Evolutionary conservation across 2,888 invertebrate species (phyloP), one percentile per base, ranked within the genome.

Genomic region (Platycheirus rosarum): DNA sequence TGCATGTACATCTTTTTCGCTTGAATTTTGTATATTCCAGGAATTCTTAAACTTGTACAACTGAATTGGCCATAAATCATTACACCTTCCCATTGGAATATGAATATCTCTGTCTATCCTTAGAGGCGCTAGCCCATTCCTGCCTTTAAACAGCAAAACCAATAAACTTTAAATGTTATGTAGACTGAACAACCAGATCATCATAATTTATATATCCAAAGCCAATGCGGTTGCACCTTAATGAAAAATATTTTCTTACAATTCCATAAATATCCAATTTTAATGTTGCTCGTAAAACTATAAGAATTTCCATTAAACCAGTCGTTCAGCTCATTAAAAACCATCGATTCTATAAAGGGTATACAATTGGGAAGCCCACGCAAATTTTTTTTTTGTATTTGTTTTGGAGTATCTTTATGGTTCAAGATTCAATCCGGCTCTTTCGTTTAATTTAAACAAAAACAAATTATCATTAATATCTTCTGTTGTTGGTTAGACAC

Each of bases 201-300:
- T 40, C 40, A 26, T 26, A 26, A 26, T 40, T 55, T 40, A 13
- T 14, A 40, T 13, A 26, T 14, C 40, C 40, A 2, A 9, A n/a
- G 8, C 14, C 26, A 40, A 40, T 57, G 40, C 2, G 40, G 40
- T 57, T 57, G 57, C 57, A 57, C 57, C 57, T 57, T 40, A 37
- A 57, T 2, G 26, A 11, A 57, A 57, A 40, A 26, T 57, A 40
- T 14, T 40, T 55, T 40, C 40, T 16, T 26, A 23, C 9, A 37
- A 40, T 40, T 40, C 13, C 14, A 57, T 57, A 57, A 57, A 40
- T 40, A 40, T 57, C 14, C 14, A 57, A 57, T 23, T 40, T 57
- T 57, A 14, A 57, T 57, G 14, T 5, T 11, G 14, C 8, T 26
- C 57, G 11, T 57, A 18, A 57, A 57, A 7, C 26, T 6, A 23